Conservation (phyloP, 1,140 invertebrate genomes). For the Laupala kohalensis region DNA sequence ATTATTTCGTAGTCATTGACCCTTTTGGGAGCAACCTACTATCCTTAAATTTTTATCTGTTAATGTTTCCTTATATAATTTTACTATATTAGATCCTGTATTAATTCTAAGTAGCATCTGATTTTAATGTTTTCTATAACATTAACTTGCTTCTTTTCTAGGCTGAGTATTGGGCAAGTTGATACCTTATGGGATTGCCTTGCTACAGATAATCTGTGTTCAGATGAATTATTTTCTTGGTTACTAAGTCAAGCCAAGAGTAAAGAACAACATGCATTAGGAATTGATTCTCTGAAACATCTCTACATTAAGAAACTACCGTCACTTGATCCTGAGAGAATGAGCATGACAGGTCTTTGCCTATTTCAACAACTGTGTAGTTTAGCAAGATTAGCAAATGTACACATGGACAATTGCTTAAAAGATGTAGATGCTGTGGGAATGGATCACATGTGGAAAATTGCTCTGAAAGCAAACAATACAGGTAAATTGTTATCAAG, state of each 20-base stretch:
- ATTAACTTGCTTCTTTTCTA: conserved; percentile 25
- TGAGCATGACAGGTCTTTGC: conserved; percentile 81
- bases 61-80: background rate
- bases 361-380: conserved; percentile 84
- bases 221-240: conserved; percentile 88
- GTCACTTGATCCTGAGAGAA: conserved; percentile 69
- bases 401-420: conserved; percentile 30
- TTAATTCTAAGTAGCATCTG: too few relatives aligned
- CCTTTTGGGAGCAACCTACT: too few relatives aligned
- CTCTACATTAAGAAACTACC: conserved; percentile 82
- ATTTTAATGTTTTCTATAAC: too few relatives aligned
- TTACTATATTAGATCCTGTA: too few relatives aligned
- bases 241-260: conserved; percentile 76
- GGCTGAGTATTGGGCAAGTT: conserved; percentile 75
- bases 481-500: conserved; percentile 36
- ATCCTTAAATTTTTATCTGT: background rate
- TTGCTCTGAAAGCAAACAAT: conserved; percentile 73
- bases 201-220: conserved; percentile 64
- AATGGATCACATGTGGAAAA: conserved; percentile 89
- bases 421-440: conserved; percentile 42
- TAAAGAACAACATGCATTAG: conserved; percentile 80
- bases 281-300: conserved; percentile 71
- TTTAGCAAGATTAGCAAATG: conserved; percentile 56
- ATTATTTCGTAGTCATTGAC: too few relatives aligned
- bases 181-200: conserved; percentile 84